These are phyloP conservation scores for Boulengeromyrus knoepffleri DNA, from an alignment of 2,113 vertebrate genomes.

Conservation along the genomic window DNA sequence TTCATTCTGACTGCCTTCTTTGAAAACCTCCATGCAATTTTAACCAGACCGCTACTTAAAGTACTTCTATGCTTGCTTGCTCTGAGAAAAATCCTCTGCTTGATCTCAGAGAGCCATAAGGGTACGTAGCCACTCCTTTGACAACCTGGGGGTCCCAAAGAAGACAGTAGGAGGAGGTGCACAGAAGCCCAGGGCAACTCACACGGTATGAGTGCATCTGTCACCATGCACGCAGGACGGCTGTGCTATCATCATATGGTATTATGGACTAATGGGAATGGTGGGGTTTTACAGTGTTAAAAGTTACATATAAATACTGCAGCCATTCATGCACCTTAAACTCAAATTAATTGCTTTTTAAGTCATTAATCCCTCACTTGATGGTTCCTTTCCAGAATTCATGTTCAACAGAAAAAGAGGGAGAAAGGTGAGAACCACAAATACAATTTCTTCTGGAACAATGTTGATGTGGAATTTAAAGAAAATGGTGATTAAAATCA, in stretches of 20 bases:
- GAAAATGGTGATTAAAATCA: too few species aligned
- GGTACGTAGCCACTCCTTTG: conserved; percentile 80
- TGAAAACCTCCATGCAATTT: neutral
- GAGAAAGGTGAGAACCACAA: conserved; percentile 45
- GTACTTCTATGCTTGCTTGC: neutral
- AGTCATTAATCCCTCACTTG: neutral
- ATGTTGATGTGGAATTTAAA: neutral
- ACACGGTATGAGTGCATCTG: neutral
- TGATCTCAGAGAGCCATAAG: conserved; percentile 72
- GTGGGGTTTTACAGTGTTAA: neutral
- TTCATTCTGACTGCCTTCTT: neutral
- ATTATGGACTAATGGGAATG: neutral
- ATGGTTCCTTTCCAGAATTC: conserved; percentile 34
- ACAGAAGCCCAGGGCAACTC: conserved; percentile 44
- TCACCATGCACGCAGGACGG: neutral
- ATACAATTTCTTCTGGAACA: neutral
- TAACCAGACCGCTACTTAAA: neutral
- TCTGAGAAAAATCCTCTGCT: conserved; percentile 21
- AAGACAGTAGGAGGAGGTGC: conserved; percentile 38
- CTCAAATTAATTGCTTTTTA: neutral
- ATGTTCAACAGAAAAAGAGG: conserved; percentile 44
- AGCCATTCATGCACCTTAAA: neutral
- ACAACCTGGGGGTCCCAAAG: conserved; percentile 64
- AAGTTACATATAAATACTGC: neutral
- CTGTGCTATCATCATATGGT: neutral